phyloP scores from a whole-genome alignment of 1,140 invertebrate genomes.

The Popillia japonica region DNA sequence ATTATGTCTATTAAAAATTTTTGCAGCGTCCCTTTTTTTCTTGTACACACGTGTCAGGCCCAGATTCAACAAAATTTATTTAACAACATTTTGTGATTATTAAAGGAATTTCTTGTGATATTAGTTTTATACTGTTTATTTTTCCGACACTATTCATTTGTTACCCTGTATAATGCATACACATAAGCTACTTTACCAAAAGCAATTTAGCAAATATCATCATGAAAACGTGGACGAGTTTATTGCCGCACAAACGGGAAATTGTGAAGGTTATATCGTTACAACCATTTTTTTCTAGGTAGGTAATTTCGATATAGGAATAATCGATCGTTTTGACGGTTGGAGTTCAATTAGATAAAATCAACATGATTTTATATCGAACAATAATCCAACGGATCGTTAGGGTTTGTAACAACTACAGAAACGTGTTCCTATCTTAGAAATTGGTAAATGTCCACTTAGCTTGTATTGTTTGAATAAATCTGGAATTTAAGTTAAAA shows the following conservation, averaged over 20 bases:
- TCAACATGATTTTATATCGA: background rate
- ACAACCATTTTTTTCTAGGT: background rate
- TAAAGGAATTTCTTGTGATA: no score
- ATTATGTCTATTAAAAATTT: no score
- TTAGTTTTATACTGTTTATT: no score
- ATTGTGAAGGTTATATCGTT: slow-evolving; percentile 22
- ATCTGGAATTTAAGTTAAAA: background rate
- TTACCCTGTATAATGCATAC: background rate
- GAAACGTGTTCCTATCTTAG: no score
- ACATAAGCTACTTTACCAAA: background rate
- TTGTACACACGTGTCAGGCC: no score
- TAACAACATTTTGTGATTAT: no score
- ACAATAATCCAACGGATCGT: no score
- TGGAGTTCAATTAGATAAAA: background rate
- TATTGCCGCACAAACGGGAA: slow-evolving; percentile 11
- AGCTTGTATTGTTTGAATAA: background rate
- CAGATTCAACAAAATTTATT: no score
- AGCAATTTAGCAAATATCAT: background rate
- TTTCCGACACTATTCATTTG: no score
- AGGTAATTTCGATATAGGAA: background rate
- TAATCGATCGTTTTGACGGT: background rate
- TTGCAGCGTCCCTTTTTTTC: no score
- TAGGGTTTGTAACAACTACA: no score
- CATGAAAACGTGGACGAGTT: background rate
- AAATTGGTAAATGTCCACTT: background rate